Percentiles rank a stretch among this genome's conserved stretches.
phyloP scores from a whole-genome alignment of 2,888 invertebrate species.

The Eristalinus aeneus region DNA sequence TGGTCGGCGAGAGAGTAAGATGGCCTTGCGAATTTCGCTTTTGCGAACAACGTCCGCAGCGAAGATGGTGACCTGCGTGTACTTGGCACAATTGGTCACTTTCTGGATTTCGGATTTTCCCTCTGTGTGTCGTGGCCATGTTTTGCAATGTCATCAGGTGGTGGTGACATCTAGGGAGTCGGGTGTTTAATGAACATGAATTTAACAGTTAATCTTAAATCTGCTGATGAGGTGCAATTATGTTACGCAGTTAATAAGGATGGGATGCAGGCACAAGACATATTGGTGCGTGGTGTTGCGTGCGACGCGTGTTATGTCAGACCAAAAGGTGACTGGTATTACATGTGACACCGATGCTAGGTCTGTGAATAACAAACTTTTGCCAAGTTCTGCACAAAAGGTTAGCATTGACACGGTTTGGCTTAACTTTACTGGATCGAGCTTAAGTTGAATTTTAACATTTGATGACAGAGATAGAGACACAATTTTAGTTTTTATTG shows the following conservation, averaged over 20 bases:
- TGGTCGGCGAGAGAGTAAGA: neutral
- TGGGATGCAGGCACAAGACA: neutral
- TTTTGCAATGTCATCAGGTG: constrained; percentile 28
- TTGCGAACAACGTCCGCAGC: constrained; percentile 5
- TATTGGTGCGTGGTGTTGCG: constrained; percentile 39
- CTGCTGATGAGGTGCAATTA: constrained; percentile 54
- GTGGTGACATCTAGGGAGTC: constrained; percentile 51
- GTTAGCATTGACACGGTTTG: too few species aligned
- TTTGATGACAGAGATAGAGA: too few species aligned
- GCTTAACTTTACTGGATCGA: too few species aligned
- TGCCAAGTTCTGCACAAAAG: neutral
- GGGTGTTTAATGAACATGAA: constrained; percentile 54
- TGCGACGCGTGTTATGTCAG: constrained; percentile 3
- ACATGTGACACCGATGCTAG: neutral
- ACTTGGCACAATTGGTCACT: constrained; percentile 31
- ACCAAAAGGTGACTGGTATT: neutral
- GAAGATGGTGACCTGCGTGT: constrained; percentile 32
- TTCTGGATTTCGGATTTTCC: constrained; percentile 14
- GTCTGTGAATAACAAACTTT: neutral
- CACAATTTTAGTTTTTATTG: too few species aligned
- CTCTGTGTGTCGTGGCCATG: neutral
- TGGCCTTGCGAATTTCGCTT: constrained; percentile 65
- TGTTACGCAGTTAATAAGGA: constrained; percentile 46
- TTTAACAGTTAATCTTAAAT: constrained; percentile 57
- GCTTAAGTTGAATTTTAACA: too few species aligned